Evolutionary conservation across 2,113 vertebrate genomes (phyloP), one percentile per base, ranked within the genome.

Genomic region (Megalops atlanticus): DNA sequence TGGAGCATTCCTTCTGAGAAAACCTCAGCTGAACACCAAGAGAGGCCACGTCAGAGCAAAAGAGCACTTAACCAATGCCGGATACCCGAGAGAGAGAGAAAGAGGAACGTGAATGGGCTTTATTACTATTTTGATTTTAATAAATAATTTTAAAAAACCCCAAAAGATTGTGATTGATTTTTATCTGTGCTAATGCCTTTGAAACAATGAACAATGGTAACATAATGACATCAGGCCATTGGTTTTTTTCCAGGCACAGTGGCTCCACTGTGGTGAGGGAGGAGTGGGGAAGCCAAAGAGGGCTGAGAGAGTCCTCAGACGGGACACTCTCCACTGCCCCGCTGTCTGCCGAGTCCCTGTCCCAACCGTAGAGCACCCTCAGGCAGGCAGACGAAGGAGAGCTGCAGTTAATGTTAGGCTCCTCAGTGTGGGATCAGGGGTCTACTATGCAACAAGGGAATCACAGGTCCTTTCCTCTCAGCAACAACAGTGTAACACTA

Each of bases 1-100:
- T 88, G 83, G 84, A 71, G 41, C 47, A 52, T 33, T 69, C 58
- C 72, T 74, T 85, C 80, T 82, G 40, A 74, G 72, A 36, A 45
- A 47, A 78, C 81, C 85, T 80, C 77, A 58, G 76, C 72, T 58
- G 24, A 82, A 78, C 79, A 47, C 76, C 76, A 81, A 69, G 52
- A 76, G 31, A 76, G 52, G 78, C 39, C n/a, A 79, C 27, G 52
- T 78, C 43, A 71, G 33, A 5, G n/a, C 14, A 31, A 47, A 15
- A 79, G 14, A 71, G 7, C 18, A 2, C 7, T 4, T 14, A n/a
- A 38, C 6, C 36, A 72, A 72, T 3, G 0, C 10, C 14, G 0
- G 12, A 40, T 7, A 64, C n/a, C n/a, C 2, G 54, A 5, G n/a
- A n/a, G 12, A 27, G 52, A 31, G 11, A 10, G 12, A 16, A 49